A percentile compares a stretch with the other conserved stretches of the same genome.
phyloP scores from a whole-genome alignment of 2,797 vertebrate genomes.

The Hephaestus fuliginosus region DNA sequence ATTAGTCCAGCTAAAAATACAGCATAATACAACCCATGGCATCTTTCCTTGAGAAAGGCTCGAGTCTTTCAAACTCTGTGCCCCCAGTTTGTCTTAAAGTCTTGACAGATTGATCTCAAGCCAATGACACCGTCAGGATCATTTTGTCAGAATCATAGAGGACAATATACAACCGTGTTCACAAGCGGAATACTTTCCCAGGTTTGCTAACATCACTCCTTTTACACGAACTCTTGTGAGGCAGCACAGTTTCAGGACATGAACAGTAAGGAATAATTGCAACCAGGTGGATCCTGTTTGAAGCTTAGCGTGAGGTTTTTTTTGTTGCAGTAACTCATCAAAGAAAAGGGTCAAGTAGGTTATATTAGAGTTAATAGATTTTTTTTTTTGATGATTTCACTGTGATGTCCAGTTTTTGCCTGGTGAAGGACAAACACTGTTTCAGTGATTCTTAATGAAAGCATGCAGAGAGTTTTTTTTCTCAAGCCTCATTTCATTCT shows the following conservation, averaged over 20 bases:
- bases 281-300: slow-evolving; percentile 46
- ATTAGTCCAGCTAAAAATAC: not conserved
- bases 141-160: not conserved
- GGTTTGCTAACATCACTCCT: not conserved
- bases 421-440: not conserved
- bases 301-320: not conserved
- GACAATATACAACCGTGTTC: not conserved
- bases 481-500: slow-evolving; percentile 8
- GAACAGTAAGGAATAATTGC: slow-evolving; percentile 10
- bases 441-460: slow-evolving; percentile 8
- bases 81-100: not conserved
- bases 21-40: not conserved
- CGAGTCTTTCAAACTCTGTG: not conserved
- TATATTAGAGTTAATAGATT: not conserved
- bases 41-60: not conserved
- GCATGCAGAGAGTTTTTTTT: slow-evolving; percentile 4
- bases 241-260: not conserved
- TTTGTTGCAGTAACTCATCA: not conserved
- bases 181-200: not conserved
- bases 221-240: not conserved
- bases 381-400: not conserved
- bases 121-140: not conserved
- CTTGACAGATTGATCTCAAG: not conserved
- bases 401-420: not conserved
- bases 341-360: slow-evolving; percentile 2